Evolutionary conservation across 2,113 vertebrate genomes (phyloP), one percentile per base, ranked within the genome.

Genomic region (Hypocryptadius cinnamomeus): DNA sequence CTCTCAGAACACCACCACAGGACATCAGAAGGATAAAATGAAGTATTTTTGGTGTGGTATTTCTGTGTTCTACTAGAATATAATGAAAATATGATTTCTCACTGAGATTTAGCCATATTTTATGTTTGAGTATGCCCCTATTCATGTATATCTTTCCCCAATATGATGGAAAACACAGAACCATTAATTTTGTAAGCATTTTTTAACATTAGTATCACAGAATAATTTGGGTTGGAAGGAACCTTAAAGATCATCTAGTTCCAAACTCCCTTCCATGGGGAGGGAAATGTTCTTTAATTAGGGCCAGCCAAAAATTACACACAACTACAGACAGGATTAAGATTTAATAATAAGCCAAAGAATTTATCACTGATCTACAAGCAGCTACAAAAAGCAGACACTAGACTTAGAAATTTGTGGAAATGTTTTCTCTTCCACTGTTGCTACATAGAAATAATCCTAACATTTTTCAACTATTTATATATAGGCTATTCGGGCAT

Each of bases 361-460:
- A 87, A 93, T 76, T 91, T 90, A 93, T 91, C 90, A 94, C 84
- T 97, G 85, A 91, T 82, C 54, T 78, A 53, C 28, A 92, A 90
- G 42, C 65, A 95, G 89, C 92, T 93, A 95, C 54, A 66, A 95
- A 87, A 83, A 85, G 25, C 73, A 89, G 83, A 50, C 35, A 81
- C 66, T 93, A 90, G 96, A 57, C 65, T 88, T 89, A 87, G 86
- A 85, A 93, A 35, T 85, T 17, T 84, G 86, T 95, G 83, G 68
- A 90, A 96, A 40, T 5, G 4, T 81, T 72, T 63, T 73, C 28
- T 85, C 64, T 93, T 59, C 61, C 27, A 48, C 54, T 69, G 17
- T 44, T 76, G 54, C 47, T 73, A 79, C 47, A 60, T 15, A 73
- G n/a, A 85, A 81, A 78, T 65, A 91, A 71, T 27, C 18, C 33